phyloP scores from a whole-genome alignment of 2,888 invertebrate genomes.

The Lycaena phlaeas region DNA sequence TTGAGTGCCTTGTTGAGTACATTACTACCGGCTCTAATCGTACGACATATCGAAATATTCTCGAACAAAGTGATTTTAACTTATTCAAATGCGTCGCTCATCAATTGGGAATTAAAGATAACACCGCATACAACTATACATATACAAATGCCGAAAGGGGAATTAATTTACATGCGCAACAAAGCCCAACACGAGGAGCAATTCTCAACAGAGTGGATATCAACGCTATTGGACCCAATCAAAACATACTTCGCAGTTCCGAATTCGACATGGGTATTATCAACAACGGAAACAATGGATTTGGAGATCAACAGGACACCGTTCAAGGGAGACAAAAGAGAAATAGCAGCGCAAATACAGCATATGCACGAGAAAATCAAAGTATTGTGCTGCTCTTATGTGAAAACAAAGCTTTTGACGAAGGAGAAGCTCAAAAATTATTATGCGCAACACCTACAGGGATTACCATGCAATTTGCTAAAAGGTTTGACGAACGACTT shows the following conservation, averaged over 20 bases:
- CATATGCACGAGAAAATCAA: neutral
- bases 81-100: constrained; percentile 13
- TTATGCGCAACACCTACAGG: neutral
- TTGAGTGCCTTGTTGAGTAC: constrained; percentile 12
- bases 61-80: constrained; percentile 12
- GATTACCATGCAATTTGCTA: neutral
- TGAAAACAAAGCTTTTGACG: neutral
- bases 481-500: neutral
- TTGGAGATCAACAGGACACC: constrained; percentile 6
- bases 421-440: neutral
- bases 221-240: constrained; percentile 5
- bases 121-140: neutral
- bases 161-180: constrained; percentile 9
- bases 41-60: constrained; percentile 14
- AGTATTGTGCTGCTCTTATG: neutral
- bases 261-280: neutral
- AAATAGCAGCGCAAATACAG: neutral
- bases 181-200: constrained; percentile 7
- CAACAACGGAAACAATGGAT: neutral
- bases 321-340: neutral
- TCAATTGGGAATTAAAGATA: constrained; percentile 6
- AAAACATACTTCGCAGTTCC: neutral
- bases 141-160: constrained; percentile 9
- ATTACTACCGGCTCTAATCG: constrained; percentile 15
- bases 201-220: neutral